Evolutionary conservation across 2,797 vertebrate species (phyloP), one percentile per base, ranked within the genome.

Genomic region (Schizopygopsis malacanthus): DNA sequence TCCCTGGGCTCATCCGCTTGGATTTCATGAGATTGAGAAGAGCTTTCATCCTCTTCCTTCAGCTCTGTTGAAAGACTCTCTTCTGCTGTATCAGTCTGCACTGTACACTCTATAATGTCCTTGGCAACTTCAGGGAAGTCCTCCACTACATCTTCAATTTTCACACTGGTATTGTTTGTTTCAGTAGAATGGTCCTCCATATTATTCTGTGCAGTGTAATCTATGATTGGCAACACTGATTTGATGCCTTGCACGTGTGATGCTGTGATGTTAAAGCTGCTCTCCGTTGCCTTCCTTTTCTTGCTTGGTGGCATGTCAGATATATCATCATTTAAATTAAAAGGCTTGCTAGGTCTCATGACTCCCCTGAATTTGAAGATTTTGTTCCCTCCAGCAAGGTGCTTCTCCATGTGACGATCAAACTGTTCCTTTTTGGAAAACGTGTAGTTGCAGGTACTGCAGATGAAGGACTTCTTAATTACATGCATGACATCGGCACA

Each of bases 361-460:
- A 98, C 98, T 0, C 97, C 95, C 56, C 97, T 95, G 93, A 99
- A 98, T 82, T 97, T 96, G 89, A 98, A 98, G 52, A 98, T 97
- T 92, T 95, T 96, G 90, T 91, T 98, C 65, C 96, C 95, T 0
- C 95, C 96, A 0, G 93, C 95, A 85, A 97, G 93, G 88, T 99
- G 98, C 90, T 99, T 99, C 85, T 98, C 98, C 98, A 99, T 98
- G 93, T 99, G 98, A 37, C 98, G 95, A 91, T 99, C 98, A 0
- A 98, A 99, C 90, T 99, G 98, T 88, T 99, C 98, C 85, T 99
- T 99, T 91, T 99, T 99, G 28, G 98, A 98, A 92, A 99, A 99
- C 20, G 98, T 99, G 87, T 99, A 99, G 93, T 99, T 99, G 90
- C 98, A 99, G 89, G 98, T 96, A 94, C 98, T 99, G 93, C 98